Conservation (phyloP, 2,797 vertebrate genomes). For the Borostomias antarcticus region DNA sequence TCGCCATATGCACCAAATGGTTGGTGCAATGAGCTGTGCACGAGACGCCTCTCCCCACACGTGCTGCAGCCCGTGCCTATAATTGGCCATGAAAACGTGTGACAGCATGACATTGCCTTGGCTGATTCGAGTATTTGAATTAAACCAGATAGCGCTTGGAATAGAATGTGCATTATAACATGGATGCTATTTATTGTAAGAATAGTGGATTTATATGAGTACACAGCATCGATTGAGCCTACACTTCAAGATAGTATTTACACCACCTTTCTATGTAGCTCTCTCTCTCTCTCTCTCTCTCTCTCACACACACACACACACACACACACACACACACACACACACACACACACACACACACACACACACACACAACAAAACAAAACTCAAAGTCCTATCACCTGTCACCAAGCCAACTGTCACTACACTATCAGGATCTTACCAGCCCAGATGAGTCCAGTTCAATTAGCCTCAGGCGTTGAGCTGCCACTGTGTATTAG, state of each 20-base stretch:
- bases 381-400: too few species aligned
- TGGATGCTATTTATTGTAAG: too few species aligned
- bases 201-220: too few species aligned
- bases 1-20: constrained; percentile 50
- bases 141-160: background rate
- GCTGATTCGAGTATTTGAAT: background rate
- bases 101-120: background rate
- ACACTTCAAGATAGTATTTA: background rate
- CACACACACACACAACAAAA: background rate
- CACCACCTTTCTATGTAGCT: background rate
- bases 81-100: constrained; percentile 49
- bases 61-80: constrained; percentile 65
- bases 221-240: background rate
- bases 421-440: constrained; percentile 19
- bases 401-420: constrained; percentile 31
- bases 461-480: constrained; percentile 18
- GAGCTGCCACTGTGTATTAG: constrained; percentile 35
- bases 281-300: too few species aligned
- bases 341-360: background rate
- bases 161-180: background rate
- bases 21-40: constrained; percentile 52
- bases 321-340: background rate
- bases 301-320: background rate
- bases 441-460: constrained; percentile 31
- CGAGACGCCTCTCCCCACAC: constrained; percentile 58